Evolutionary conservation across 2,888 invertebrate genomes (phyloP), one percentile per base, ranked within the genome.

Genomic region (Asteroscopus sphinx): DNA sequence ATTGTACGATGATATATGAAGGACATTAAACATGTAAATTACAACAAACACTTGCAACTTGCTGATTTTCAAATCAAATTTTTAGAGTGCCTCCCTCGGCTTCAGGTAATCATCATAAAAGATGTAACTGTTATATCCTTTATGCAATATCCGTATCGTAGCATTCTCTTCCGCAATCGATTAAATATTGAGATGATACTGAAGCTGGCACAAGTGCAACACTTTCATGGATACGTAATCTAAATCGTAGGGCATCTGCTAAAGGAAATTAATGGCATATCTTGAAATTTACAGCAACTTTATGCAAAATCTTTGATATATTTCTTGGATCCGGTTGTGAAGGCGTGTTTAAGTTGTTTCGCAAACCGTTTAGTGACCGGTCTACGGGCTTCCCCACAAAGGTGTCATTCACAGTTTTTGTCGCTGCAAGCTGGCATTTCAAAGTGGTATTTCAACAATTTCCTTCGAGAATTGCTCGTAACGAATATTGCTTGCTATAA

Each of bases 251-350:
- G 32, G 40, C 55, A 59, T 56, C 46, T 53, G 49, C 49, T 42
- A 68, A 46, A 36, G 53, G 69, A 55, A 55, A 73, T 73, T 35
- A 53, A 64, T 59, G 6, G n/a, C 35, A 35, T 37, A 54, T 32
- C 7, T 39, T 21, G 4, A 21, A 21, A 21, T 21, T 6, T 33
- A 8, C n/a, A 6, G 12, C 39, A 30, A 25, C 25, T 42, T 42
- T 30, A 8, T 7, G 13, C 37, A 26, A 28, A 44, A 26, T 28
- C 32, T 36, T 30, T 40, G n/a, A 17, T 37, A 16, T 25, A 46
- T 32, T 48, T 45, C n/a, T 12, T 15, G 45, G 28, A 25, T 33
- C 30, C 35, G 17, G 26, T 39, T 51, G 35, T n/a, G 41, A 33
- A 25, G 13, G 16, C 45, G 15, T 28, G 9, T 26, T 41, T 16